Evolutionary conservation across 2,113 vertebrate species (phyloP).

Genomic region (Salvator merianae): DNA sequence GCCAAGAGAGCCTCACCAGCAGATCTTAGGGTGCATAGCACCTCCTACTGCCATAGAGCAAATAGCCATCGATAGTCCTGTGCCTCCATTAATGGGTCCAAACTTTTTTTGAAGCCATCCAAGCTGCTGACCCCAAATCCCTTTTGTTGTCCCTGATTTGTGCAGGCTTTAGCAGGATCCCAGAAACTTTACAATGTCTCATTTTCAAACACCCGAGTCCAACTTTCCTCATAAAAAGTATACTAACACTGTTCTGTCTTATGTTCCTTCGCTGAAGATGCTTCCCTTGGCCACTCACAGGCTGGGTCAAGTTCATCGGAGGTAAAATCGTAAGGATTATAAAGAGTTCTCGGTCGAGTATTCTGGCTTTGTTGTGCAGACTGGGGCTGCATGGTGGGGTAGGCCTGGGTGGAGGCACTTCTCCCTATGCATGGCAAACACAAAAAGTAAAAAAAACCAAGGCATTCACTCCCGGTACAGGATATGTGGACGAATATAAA

Average conservation of each 20-base stretch:
- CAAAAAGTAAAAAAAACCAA: background rate
- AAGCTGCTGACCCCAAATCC: no score
- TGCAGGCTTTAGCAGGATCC: no score
- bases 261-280: background rate
- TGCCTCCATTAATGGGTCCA: no score
- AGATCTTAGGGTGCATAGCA: no score
- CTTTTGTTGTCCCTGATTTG: no score
- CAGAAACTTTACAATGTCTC: no score
- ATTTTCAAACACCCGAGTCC: background rate
- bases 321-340: slow-evolving; percentile 6
- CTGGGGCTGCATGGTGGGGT: background rate
- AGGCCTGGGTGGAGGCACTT: no score
- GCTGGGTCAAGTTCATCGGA: slow-evolving; percentile 4
- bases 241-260: background rate
- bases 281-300: slow-evolving; percentile 9
- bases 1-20: no score
- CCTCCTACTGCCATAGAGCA: no score
- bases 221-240: background rate
- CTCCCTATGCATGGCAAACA: background rate
- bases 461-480: no score
- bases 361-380: background rate
- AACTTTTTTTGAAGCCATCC: no score
- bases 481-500: background rate
- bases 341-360: rapidly evolving
- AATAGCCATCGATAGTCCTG: no score